These are phyloP conservation scores for Rhabdomys dilectus DNA, from an alignment of 2,113 vertebrate species.

Conservation along the genomic window DNA sequence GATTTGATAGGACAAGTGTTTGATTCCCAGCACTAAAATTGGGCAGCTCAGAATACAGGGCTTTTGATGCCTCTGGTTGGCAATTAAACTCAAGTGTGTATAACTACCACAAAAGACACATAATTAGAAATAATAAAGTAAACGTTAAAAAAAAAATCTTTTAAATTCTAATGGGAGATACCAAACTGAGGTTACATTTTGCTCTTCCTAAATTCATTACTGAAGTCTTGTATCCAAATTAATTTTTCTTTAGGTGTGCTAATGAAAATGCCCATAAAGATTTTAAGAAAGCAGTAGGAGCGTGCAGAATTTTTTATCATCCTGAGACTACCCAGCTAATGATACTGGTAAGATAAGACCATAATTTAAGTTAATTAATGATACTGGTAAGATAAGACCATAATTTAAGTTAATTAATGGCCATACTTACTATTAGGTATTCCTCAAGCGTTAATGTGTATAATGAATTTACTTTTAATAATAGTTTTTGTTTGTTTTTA, in stretches of 20 bases:
- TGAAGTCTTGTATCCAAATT: conserved; percentile 54
- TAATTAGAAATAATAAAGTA: background rate
- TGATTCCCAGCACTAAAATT: too few relatives aligned
- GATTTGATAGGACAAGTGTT: background rate
- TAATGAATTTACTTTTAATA: background rate
- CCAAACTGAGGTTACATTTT: conserved; percentile 13
- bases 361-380: conserved; percentile 38
- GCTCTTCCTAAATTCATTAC: background rate
- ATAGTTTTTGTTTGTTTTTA: background rate
- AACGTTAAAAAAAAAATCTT: background rate
- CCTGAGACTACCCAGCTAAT: conserved; percentile 90
- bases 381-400: conserved; percentile 85
- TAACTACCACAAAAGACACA: background rate
- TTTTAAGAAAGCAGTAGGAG: conserved; percentile 93
- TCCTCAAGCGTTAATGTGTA: conserved; percentile 1
- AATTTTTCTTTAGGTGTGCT: conserved; percentile 87
- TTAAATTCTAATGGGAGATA: background rate
- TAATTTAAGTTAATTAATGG: conserved; percentile 38
- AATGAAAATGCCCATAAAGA: conserved; percentile 92
- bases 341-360: conserved; percentile 87
- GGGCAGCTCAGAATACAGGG: background rate
- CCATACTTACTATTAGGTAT: conserved; percentile 35
- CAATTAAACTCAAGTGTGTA: background rate
- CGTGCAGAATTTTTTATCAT: conserved; percentile 90
- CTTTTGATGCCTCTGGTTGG: background rate